Base-by-base conservation (phyloP, 1,140 invertebrate species). In the Aphaenogaster ashmeadi region DNA sequence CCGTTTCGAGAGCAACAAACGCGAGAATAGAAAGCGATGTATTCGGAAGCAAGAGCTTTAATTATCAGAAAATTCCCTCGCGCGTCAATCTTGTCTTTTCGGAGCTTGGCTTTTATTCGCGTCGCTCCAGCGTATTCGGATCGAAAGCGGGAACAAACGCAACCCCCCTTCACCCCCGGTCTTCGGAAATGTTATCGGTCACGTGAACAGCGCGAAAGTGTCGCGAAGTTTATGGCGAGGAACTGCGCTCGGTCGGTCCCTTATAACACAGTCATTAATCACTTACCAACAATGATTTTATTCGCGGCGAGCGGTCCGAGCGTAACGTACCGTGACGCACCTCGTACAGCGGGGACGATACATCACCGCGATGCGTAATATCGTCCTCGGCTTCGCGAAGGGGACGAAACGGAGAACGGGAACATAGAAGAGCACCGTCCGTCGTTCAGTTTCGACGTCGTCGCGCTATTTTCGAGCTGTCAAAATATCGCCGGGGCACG, bases 201-300 rank as follows among this genome's bases (percentile, higher is more conserved):
- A 81, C 44, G 81, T 64, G 86, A 87, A 90, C 88, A 84, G 79
- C 27, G 54, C 64, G 66, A 79, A 87, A 91, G 64, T 91, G 87
- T 91, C 89, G 84, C 87, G 58, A 91, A 87, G 89, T 88, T 91
- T 85, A 87, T 86, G 83, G 75, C 58, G 66, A 64, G 87, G 88
- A 88, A 86, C 52, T 21, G 79, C 84, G 79, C 88, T 89, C 87
- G 33, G 87, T 86, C 87, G 71, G 56, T 84, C 87, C 75, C 92
- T 91, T 91, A 87, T 91, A 88, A 89, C 89, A 74, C 87, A 85
- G 87, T 91, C 92, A 92, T 93, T 88, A 92, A 93, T 93, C 92
- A 93, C 89, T 90, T 91, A 91, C 87, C 89, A 94, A 93, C 90
- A 93, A 94, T 94, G 92, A 94, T 94, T 94, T 94, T 93, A 94